These are phyloP conservation scores for Oriolus oriolus DNA, from an alignment of 2,113 vertebrate species.

Conservation along the genomic window DNA sequence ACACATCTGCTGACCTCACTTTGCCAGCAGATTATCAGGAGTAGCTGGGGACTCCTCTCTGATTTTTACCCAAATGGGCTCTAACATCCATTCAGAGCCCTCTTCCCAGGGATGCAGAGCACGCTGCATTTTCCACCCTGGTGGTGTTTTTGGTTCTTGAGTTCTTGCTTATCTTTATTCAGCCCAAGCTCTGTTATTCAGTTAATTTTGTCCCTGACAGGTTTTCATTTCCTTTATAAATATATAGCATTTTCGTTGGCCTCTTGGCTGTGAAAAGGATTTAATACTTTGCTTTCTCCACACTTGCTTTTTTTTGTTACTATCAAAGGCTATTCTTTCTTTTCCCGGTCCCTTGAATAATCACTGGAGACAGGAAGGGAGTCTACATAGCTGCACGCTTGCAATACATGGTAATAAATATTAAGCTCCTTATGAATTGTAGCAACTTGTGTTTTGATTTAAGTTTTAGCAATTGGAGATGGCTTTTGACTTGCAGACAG, in stretches of 20 bases:
- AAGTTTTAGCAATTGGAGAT: constrained; percentile 40
- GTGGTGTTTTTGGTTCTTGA: neutral
- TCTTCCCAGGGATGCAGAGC: neutral
- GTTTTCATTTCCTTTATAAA: constrained; percentile 70
- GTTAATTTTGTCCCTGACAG: constrained; percentile 60
- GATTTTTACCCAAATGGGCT: neutral
- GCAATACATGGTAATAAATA: constrained; percentile 38
- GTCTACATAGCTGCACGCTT: neutral
- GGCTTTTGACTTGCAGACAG: constrained; percentile 42
- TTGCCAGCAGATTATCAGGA: neutral
- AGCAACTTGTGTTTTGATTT: constrained; percentile 47
- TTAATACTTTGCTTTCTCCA: constrained; percentile 60
- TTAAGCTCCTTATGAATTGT: constrained; percentile 49
- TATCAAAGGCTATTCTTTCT: constrained; percentile 50
- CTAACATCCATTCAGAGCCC: neutral
- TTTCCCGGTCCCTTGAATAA: constrained; percentile 13
- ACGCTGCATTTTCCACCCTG: neutral
- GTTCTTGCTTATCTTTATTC: constrained; percentile 43
- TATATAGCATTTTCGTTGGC: constrained; percentile 60
- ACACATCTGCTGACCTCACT: neutral
- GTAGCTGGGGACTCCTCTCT: neutral
- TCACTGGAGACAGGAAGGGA: constrained; percentile 20
- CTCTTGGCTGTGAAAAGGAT: constrained; percentile 61
- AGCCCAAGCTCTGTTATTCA: constrained; percentile 41
- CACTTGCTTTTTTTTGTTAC: constrained; percentile 36